Evolutionary conservation across 2,888 invertebrate species (phyloP).

Genomic region (Eumacrocentrus americanus): DNA sequence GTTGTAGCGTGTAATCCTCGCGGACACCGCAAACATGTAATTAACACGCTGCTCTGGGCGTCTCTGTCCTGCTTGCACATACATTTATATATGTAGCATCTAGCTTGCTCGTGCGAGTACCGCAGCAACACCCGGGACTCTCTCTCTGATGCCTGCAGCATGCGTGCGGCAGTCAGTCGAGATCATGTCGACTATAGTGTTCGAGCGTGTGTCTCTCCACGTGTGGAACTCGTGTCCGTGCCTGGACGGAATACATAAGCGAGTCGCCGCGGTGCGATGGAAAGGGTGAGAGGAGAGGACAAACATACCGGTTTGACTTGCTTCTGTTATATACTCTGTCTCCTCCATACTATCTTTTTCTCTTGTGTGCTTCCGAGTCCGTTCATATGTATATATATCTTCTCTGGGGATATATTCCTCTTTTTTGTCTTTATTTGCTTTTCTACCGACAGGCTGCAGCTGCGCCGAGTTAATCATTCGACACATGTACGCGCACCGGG

Average conservation of each 20-base stretch:
- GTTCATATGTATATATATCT: not conserved
- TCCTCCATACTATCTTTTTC: not conserved
- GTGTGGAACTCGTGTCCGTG: constrained; percentile 30
- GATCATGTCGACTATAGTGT: constrained; percentile 23
- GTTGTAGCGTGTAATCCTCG: constrained; percentile 60
- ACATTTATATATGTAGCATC: constrained; percentile 13
- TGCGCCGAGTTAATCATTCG: constrained; percentile 30
- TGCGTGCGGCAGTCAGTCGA: constrained; percentile 11
- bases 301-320: constrained; percentile 16
- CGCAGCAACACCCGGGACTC: constrained; percentile 15
- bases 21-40: constrained; percentile 62
- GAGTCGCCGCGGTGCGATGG: constrained; percentile 1
- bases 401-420: not conserved
- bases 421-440: constrained; percentile 18
- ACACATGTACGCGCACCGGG: constrained; percentile 17
- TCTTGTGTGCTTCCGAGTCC: not conserved
- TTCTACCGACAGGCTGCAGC: constrained; percentile 23
- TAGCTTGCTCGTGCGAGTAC: constrained; percentile 21
- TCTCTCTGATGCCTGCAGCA: constrained; percentile 7
- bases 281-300: constrained; percentile 1
- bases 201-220: constrained; percentile 29
- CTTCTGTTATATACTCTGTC: constrained; percentile 1
- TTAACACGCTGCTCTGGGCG: constrained; percentile 58
- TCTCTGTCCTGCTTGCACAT: constrained; percentile 20
- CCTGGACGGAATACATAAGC: constrained; percentile 34